phyloP scores from a whole-genome alignment of 2,888 invertebrate species.

The Celastrina argiolus region DNA sequence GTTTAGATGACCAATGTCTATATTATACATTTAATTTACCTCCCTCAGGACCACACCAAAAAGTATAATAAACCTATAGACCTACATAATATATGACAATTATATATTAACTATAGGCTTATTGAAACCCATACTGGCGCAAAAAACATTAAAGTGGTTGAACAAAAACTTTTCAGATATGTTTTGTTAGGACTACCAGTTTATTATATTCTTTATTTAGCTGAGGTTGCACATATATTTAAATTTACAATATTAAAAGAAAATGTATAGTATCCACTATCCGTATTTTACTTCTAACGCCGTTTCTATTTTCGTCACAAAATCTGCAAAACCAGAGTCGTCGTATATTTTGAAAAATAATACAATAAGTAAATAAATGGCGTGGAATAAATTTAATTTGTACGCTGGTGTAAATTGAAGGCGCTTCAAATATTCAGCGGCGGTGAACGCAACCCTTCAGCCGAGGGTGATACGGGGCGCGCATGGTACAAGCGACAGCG shows the following conservation, averaged over 20 bases:
- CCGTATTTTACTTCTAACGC: not conserved
- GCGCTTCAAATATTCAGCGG: slow-evolving; percentile 74
- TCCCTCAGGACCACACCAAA: too few relatives aligned
- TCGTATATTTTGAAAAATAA: slow-evolving; percentile 26
- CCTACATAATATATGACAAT: too few relatives aligned
- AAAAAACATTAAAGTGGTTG: too few relatives aligned
- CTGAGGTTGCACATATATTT: too few relatives aligned
- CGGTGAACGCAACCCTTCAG: slow-evolving; percentile 75
- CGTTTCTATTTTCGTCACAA: not conserved
- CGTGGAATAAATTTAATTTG: slow-evolving; percentile 73
- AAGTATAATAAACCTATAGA: too few relatives aligned
- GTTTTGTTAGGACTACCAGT: too few relatives aligned
- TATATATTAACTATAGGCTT: too few relatives aligned
- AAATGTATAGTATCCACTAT: too few relatives aligned
- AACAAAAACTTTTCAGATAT: too few relatives aligned
- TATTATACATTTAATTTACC: not conserved
- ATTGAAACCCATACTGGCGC: too few relatives aligned
- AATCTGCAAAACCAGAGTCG: not conserved
- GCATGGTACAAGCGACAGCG: slow-evolving; percentile 35
- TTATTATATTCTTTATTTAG: too few relatives aligned
- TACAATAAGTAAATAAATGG: slow-evolving; percentile 61
- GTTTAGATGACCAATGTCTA: not conserved
- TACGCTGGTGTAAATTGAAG: slow-evolving; percentile 70
- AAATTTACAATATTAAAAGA: too few relatives aligned
- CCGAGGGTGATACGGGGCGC: slow-evolving; percentile 55